Evolutionary conservation across 2,113 vertebrate genomes (phyloP), one percentile per base, ranked within the genome.

Genomic region (Caranx ignobilis): DNA sequence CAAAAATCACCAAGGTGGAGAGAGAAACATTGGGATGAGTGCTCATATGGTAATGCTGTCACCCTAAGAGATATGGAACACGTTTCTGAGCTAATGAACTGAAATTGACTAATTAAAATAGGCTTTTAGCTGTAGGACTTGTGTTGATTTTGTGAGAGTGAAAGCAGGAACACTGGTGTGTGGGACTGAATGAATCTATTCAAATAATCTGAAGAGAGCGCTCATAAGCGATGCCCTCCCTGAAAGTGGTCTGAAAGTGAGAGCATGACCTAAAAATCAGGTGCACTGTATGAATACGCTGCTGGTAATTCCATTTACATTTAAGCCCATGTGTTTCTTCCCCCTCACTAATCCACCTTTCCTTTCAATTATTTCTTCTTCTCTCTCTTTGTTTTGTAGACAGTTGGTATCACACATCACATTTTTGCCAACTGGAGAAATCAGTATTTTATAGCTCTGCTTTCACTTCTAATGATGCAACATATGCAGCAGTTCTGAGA

Each of bases 1-100:
- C 26, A 84, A 60, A 90, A 90, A 87, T 70, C 78, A 82, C 69
- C 72, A 82, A 89, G 82, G 77, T 84, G 75, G 74, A 50, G 59
- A 82, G 77, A 78, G 61, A 83, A 63, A 52, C 71, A 73, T 83
- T 81, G 83, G 76, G 60, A 83, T 41, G 74, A 76, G 81, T 34
- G 32, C 70, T 88, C 85, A 59, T 85, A 84, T 69, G 72, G 61
- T 89, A 86, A 87, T 84, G 66, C 70, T 18, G 21, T 56, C 45
- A 45, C 77, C 85, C 35, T 34, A 47, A 74, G 85, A 87, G 68
- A 72, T 71, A 64, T 31, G 71, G 50, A 15, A 81, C 86, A 83
- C 18, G 48, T 72, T 84, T 77, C 77, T 35, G 60, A 79, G 54
- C 65, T 87, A 79, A 83, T 87, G 67, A 68, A 84, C 82, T 86